Conservation (phyloP, 2,888 invertebrate genomes). For the Steromphala cineraria region DNA sequence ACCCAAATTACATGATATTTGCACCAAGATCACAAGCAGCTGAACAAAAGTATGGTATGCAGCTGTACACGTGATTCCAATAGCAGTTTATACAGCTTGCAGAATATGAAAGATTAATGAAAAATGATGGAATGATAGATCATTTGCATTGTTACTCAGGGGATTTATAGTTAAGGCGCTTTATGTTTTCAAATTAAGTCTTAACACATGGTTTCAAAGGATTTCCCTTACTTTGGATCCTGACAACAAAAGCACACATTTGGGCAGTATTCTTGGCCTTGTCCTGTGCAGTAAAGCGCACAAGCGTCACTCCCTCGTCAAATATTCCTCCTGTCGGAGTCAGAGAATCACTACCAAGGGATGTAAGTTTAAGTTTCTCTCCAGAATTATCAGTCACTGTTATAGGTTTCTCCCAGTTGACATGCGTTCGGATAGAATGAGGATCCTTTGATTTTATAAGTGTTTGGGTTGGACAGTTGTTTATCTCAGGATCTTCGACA, state of each 20-base stretch:
- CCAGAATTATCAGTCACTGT: neutral
- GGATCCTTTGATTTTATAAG: neutral
- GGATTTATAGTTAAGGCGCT: too few relatives aligned
- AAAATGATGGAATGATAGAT: too few relatives aligned
- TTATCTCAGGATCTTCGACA: neutral
- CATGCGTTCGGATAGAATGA: neutral
- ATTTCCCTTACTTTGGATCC: too few relatives aligned
- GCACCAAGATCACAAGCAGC: too few relatives aligned
- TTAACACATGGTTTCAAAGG: too few relatives aligned
- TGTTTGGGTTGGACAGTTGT: neutral
- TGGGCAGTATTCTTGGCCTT: neutral
- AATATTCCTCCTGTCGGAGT: neutral
- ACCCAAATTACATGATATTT: too few relatives aligned
- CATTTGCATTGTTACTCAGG: too few relatives aligned
- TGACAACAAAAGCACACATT: neutral
- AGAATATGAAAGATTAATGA: too few relatives aligned
- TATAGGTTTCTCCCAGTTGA: neutral
- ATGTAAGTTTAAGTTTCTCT: neutral
- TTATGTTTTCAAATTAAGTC: too few relatives aligned
- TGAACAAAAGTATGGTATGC: too few relatives aligned
- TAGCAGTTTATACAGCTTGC: too few relatives aligned
- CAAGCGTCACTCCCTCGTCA: neutral
- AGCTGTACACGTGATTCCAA: too few relatives aligned
- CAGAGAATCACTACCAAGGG: neutral
- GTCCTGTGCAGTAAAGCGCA: neutral